A percentile compares a stretch with the other conserved stretches of the same genome.
Conservation (phyloP, 2,888 invertebrate genomes). For the Temnothorax unifasciatus region DNA sequence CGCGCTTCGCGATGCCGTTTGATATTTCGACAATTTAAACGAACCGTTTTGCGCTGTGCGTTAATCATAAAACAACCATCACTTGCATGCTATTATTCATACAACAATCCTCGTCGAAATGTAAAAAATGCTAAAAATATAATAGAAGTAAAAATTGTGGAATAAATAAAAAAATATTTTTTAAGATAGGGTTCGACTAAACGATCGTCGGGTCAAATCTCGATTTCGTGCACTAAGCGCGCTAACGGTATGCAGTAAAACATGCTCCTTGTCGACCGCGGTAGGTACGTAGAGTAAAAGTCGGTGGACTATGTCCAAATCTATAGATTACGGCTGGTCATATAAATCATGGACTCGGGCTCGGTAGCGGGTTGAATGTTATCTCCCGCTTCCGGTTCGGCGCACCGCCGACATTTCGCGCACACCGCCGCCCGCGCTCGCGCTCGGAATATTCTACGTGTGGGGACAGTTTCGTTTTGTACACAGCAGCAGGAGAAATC, state of each 20-base stretch:
- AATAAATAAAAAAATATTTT: not conserved
- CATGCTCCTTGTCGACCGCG: slow-evolving; percentile 32
- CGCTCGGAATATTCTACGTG: slow-evolving; percentile 66
- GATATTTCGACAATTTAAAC: not conserved
- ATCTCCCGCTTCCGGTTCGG: slow-evolving; percentile 84
- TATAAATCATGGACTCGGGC: slow-evolving; percentile 80
- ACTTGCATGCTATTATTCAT: not conserved
- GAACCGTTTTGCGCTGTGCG: not conserved
- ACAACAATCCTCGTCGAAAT: not conserved
- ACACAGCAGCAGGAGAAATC: slow-evolving; percentile 56
- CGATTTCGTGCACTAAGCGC: not conserved
- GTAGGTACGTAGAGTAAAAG: slow-evolving; percentile 57
- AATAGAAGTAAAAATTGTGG: not conserved
- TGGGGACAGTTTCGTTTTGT: slow-evolving; percentile 72
- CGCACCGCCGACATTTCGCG: slow-evolving; percentile 80
- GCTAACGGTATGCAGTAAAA: slow-evolving; percentile 1
- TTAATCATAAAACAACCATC: not conserved
- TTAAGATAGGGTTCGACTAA: not conserved
- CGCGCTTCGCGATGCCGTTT: not conserved
- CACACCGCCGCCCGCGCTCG: slow-evolving; percentile 57
- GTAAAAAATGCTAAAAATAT: not conserved
- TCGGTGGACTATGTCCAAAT: slow-evolving; percentile 81
- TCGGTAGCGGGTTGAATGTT: slow-evolving; percentile 81
- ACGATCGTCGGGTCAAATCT: not conserved
- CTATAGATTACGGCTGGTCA: slow-evolving; percentile 81